Base-by-base conservation (phyloP, 2,113 vertebrate species). In the Rhea americana region DNA sequence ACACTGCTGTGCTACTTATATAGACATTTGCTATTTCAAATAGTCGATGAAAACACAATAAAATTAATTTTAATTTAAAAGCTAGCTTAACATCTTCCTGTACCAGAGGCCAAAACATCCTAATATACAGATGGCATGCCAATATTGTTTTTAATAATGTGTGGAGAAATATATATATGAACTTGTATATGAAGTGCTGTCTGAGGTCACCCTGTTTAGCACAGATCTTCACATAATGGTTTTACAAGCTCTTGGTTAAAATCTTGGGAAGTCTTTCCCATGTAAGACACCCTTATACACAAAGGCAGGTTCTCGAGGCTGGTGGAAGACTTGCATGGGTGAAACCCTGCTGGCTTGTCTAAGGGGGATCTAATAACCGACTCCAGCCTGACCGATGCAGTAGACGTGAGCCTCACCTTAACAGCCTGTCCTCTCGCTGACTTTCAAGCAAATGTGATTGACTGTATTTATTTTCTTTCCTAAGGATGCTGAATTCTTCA, bases 211-310 rank as follows among this genome's bases (percentile, higher is more conserved):
- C 13, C 6, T 32, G 39, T 68, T 89, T 53, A 48, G 8, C 2
- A 1, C 2, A 1, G 0, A 1, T 45, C 22, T 66, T 14, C 63
- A 62, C 47, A 1, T 37, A 72, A 79, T 59, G 47, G 35, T 72
- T 88, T 89, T 76, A 47, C 9, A 43, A 13, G 5, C 3, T 72
- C 53, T 35, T 55, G 8, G 9, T 53, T 39, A 72, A 8, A 43
- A 43, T 13, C 2, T 70, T 35, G 22, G 7, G 10, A 82, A 68
- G 12, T 25, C 14, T 45, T 58, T 9, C 2, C 28, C 9, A 24
- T 91, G 20, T 13, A 22, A 39, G 18, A 51, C 12, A n/a, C 20
- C 16, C 25, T 62, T 50, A 67, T 8, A 26, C 14, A 78, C 6
- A 72, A 79, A 79, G 62, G 41, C 4, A 41, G 22, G 3, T 14